Base-by-base conservation (phyloP, 2,888 invertebrate species). In the Gisinianus flammeolus region DNA sequence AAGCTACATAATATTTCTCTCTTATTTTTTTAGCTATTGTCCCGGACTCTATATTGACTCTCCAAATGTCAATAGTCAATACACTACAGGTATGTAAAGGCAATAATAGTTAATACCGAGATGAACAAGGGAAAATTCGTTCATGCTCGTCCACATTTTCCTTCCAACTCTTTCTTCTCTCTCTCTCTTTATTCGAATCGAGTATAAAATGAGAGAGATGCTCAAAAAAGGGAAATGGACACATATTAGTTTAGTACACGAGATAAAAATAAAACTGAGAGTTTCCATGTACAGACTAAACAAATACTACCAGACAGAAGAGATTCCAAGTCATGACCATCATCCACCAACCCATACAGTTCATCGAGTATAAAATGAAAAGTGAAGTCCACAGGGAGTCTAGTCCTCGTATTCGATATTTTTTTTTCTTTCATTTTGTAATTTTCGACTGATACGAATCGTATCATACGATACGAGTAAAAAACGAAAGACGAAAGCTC, bases 341-440 rank as follows among this genome's bases (percentile, higher is more conserved):
- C 44, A 19, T 44, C 16, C 19, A 12, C 44, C 44, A 44, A 19
- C 2, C 44, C 12, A 62, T 12, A 62, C 44, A 44, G 19, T 16
- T 16, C 44, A 26, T 22, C 22, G 62, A 62, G 22, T 62, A 62
- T 26, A 62, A n/a, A 62, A 62, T 62, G 62, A 62, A 62, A 62
- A 62, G 10, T 19, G 22, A 22, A 62, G 26, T 12, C 62, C 19
- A 19, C 19, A 44, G 44, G 44, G 44, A 44, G 44, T 44, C 44
- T n/a, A n/a, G n/a, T n/a, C n/a, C n/a, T n/a, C n/a, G n/a, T n/a
- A n/a, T n/a, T 44, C 44, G 12, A 44, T 44, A 16, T 44, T 12
- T 44, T 44, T 44, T 44, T 44, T 44, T 12, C 19, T 44, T 44
- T 44, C 44, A 16, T 19, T 44, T 19, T 19, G 12, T 44, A 44